Base-by-base conservation (phyloP, 2,888 invertebrate genomes). In the Melipona bicolor region DNA sequence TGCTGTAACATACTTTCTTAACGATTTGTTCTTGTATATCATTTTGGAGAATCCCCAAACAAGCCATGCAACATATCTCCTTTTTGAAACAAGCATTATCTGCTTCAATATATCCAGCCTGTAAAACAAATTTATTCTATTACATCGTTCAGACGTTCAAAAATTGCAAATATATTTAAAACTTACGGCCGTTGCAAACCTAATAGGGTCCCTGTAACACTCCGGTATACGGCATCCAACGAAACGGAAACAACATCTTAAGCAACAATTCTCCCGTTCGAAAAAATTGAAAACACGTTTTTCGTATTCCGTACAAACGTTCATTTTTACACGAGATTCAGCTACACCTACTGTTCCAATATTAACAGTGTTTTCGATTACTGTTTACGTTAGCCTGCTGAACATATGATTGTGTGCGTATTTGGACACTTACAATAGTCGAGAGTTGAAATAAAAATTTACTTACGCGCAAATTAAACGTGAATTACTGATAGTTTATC, bases 11-110 rank as follows among this genome's bases (percentile, higher is more conserved):
- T 93, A 95, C 94, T 87, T 96, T 95, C 85, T 95, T 94, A 15
- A 96, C 92, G 49, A 96, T 94, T n/a, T 95, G 93, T 19, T 96
- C 94, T 78, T 96, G 94, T 21, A 96, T 95, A 84, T 95, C 94
- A 4, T 95, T 93, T 90, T 97, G 96, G 74, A 98, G 95, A 11
- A 98, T 94, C 0, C 97, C 97, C 11, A 98, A 94, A 91, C 98
- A 98, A 72, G 96, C 95, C 0, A 96, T 94, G 90, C 98, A 98
- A 0, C 96, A 94, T 87, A 95, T 95, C 84, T 96, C 96, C 11
- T 93, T 90, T 83, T 95, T 95, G 91, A 43, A 70, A 49, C 96
- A 96, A 50, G 89, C 79, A 4, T 93, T 89, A 0, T 94, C 94
- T 1, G 83, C 17, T 52, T 36, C 84, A 6, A 89, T 82, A 67